Percentiles rank a stretch among this genome's conserved stretches.
phyloP scores from a whole-genome alignment of 2,888 invertebrate species.

The Caenorhabditis doughertyi region DNA sequence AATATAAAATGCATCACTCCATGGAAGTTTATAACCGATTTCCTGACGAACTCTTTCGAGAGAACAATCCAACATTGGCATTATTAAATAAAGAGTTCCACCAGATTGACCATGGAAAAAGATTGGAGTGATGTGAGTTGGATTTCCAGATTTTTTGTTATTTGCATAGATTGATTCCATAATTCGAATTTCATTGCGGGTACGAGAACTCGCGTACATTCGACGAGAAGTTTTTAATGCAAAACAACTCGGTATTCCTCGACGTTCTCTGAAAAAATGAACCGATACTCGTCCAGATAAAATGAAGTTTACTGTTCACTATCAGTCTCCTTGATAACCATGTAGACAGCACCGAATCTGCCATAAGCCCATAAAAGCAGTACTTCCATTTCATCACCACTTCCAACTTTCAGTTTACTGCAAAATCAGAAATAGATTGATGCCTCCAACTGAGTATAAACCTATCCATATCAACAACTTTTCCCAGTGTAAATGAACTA shows the following conservation, averaged over 20 bases:
- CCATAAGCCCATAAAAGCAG: constrained; percentile 25
- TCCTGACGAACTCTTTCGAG: constrained; percentile 52
- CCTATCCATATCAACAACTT: constrained; percentile 21
- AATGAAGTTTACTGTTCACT: constrained; percentile 10
- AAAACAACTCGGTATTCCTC: not conserved
- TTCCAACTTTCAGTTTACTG: constrained; percentile 22
- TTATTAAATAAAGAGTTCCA: constrained; percentile 36
- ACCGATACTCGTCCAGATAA: not conserved
- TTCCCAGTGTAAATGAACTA: constrained; percentile 15
- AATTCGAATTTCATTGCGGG: constrained; percentile 31
- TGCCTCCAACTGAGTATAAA: not conserved
- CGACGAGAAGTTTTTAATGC: constrained; percentile 37
- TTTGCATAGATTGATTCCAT: constrained; percentile 7
- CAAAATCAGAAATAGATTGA: not conserved
- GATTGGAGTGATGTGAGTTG: constrained; percentile 42
- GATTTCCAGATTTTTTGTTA: not conserved
- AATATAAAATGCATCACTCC: constrained; percentile 41
- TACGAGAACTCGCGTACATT: constrained; percentile 21
- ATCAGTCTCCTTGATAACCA: constrained; percentile 5
- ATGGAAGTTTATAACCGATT: constrained; percentile 9
- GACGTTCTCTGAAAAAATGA: constrained; percentile 11
- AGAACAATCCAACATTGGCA: constrained; percentile 50
- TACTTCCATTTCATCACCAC: constrained; percentile 27
- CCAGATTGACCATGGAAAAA: constrained; percentile 25
- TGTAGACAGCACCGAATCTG: constrained; percentile 36